These are phyloP conservation scores for Sigmodon hispidus DNA, from an alignment of 2,113 vertebrate genomes.

Conservation along the genomic window DNA sequence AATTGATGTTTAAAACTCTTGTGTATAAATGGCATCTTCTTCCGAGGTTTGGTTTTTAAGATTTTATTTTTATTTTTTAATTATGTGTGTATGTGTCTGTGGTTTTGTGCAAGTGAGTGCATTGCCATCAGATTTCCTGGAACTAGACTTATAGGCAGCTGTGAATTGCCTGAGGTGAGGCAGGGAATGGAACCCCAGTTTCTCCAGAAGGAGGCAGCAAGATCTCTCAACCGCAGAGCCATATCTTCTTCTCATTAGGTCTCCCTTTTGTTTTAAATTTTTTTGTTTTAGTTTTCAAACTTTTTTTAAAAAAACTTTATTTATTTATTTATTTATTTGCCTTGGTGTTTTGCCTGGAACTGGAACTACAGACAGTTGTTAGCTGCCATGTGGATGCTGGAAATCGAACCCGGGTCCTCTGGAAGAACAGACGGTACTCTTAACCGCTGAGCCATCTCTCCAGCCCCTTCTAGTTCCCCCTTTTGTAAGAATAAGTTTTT, in stretches of 20 bases:
- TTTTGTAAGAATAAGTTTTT: background rate
- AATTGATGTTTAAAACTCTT: background rate
- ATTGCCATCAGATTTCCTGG: background rate
- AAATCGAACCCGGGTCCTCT: too few relatives aligned
- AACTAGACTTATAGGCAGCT: background rate
- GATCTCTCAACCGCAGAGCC: background rate
- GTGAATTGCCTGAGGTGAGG: too few relatives aligned
- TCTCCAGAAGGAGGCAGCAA: background rate
- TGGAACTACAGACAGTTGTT: too few relatives aligned
- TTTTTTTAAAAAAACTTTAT: too few relatives aligned
- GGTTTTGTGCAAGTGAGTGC: background rate
- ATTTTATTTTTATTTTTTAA: background rate
- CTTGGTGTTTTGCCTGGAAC: too few relatives aligned
- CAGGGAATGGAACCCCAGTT: background rate
- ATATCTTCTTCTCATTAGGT: background rate
- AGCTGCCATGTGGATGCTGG: too few relatives aligned
- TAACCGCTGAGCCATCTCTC: background rate
- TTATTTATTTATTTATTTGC: too few relatives aligned
- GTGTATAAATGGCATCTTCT: background rate
- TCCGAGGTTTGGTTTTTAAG: background rate
- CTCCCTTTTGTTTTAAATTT: too few relatives aligned
- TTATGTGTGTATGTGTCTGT: background rate
- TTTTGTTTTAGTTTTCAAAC: too few relatives aligned
- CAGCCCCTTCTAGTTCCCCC: background rate
- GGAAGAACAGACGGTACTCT: too few relatives aligned